A percentile compares a stretch with the other conserved stretches of the same genome.
These are phyloP conservation scores for Drosophila fulvimacula DNA, from an alignment of 2,888 invertebrate species.

Conservation along the genomic window DNA sequence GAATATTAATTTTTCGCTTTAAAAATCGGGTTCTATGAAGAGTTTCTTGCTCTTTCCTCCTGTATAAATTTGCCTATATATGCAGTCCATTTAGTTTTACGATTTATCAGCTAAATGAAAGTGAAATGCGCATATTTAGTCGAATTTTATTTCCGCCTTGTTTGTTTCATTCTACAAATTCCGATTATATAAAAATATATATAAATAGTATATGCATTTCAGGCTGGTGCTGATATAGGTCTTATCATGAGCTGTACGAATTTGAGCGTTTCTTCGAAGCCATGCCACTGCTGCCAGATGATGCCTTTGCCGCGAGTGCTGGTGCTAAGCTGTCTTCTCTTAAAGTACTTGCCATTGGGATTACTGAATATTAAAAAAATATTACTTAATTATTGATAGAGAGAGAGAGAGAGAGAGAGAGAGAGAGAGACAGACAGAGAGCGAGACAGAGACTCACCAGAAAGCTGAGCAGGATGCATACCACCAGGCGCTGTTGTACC, in stretches of 20 bases:
- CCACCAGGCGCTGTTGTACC: slow-evolving; percentile 91
- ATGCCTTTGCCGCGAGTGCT: slow-evolving; percentile 84
- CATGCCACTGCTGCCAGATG: slow-evolving; percentile 87
- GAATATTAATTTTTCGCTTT: too few species aligned
- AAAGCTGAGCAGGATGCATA: slow-evolving; percentile 88
- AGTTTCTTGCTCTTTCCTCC: too few species aligned
- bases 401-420: not conserved
- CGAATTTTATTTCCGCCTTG: not conserved
- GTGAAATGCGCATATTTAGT: not conserved
- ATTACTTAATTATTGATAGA: not conserved
- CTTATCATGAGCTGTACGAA: slow-evolving; percentile 88
- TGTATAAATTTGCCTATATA: not conserved
- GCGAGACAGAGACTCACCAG: slow-evolving; percentile 83
- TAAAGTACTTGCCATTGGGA: slow-evolving; percentile 88
- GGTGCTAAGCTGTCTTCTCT: slow-evolving; percentile 77
- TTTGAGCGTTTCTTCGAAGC: slow-evolving; percentile 87
- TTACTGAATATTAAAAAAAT: slow-evolving; percentile 84
- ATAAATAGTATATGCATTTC: not conserved
- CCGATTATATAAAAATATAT: not conserved
- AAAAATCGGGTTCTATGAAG: too few species aligned
- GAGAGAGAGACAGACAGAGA: too few species aligned
- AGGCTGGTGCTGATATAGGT: slow-evolving; percentile 78
- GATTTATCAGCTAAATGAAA: not conserved
- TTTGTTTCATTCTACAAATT: not conserved
- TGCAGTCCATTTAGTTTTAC: not conserved